Conservation (phyloP, 2,113 vertebrate genomes). For the Neolamprologus variostigma region DNA sequence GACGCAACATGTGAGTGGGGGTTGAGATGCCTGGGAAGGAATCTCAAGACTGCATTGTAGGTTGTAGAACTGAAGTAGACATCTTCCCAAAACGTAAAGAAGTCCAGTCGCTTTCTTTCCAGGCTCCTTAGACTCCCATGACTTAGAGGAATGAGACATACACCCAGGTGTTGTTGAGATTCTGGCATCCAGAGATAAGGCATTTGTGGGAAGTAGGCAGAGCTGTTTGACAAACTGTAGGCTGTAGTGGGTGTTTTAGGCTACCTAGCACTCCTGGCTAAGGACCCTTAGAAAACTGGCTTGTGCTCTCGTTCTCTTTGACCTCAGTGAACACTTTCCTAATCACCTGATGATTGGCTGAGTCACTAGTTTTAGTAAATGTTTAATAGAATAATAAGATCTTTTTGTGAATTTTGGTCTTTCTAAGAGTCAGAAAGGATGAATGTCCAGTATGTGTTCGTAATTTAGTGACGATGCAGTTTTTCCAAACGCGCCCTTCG, state of each 20-base stretch:
- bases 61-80: background rate
- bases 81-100: background rate
- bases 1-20: background rate
- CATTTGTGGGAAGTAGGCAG: background rate
- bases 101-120: background rate
- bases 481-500: background rate
- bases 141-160: background rate
- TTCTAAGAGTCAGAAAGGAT: background rate
- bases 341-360: fast-evolving
- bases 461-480: fast-evolving
- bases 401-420: background rate
- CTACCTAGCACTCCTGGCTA: background rate
- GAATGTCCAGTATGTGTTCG: fast-evolving
- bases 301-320: background rate
- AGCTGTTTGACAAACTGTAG: background rate
- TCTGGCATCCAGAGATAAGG: background rate
- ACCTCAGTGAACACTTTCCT: background rate
- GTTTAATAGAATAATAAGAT: background rate
- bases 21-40: background rate
- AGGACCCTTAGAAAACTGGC: background rate
- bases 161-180: background rate
- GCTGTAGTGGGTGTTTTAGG: background rate
- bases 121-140: background rate
- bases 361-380: background rate
- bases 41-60: fast-evolving